phyloP scores from a whole-genome alignment of 2,797 vertebrate genomes.

The Falco cherrug region DNA sequence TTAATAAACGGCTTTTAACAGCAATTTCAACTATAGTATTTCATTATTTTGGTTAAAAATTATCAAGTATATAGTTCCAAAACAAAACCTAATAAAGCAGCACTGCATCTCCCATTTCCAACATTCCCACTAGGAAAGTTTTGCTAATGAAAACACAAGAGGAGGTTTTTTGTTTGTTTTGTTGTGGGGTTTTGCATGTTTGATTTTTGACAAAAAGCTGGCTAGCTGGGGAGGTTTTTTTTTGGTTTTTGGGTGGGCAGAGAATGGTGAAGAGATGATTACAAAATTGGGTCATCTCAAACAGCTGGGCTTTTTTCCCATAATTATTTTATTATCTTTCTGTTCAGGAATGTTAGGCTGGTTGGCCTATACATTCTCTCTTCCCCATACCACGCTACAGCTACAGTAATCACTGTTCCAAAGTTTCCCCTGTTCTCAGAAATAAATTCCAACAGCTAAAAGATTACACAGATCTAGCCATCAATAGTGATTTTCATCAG shows the following conservation, averaged over 20 bases:
- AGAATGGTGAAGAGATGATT: not conserved
- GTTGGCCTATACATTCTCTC: not conserved
- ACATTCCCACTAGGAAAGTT: not conserved
- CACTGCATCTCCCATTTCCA: not conserved
- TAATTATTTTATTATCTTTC: not conserved
- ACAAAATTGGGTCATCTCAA: not conserved
- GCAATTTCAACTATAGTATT: not conserved
- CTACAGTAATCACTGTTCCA: not conserved
- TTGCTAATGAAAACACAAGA: not conserved
- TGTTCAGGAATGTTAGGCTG: not conserved
- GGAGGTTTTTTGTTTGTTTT: not conserved
- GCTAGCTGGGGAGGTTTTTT: not conserved
- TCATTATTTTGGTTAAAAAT: not conserved
- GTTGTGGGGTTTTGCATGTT: not conserved
- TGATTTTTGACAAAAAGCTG: not conserved
- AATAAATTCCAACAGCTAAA: not conserved
- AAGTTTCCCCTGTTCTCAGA: not conserved
- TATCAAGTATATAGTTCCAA: not conserved
- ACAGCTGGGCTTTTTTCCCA: not conserved
- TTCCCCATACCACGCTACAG: not conserved
- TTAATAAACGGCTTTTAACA: not conserved
- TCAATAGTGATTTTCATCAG: not conserved
- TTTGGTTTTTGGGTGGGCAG: not conserved
- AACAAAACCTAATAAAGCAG: not conserved
- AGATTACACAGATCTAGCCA: not conserved